Evolutionary conservation across 2,113 vertebrate genomes (phyloP).

Genomic region (Marcusenius ussheri): DNA sequence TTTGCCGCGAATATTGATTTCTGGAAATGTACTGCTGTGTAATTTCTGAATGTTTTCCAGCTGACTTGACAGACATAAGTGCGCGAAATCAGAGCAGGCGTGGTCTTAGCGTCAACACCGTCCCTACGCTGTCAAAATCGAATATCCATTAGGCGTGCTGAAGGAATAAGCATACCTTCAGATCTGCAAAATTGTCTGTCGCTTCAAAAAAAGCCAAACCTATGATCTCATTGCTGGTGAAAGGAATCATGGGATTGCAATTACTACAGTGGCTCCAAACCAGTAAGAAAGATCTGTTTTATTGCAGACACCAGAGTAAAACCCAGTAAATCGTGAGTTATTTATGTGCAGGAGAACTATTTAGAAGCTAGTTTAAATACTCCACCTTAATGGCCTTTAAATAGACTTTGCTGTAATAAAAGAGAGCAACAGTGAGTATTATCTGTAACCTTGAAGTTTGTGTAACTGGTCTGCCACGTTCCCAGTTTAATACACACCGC

Average conservation of each 20-base stretch:
- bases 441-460: slow-evolving; percentile 2
- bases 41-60: slow-evolving; percentile 40
- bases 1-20: slow-evolving; percentile 48
- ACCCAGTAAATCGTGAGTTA: background rate
- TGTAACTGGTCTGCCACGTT: background rate
- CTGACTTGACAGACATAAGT: slow-evolving; percentile 28
- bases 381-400: background rate
- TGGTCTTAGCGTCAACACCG: slow-evolving; percentile 34
- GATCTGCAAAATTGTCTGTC: slow-evolving; percentile 34
- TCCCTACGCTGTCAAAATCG: slow-evolving; percentile 20
- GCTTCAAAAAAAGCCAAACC: slow-evolving; percentile 24
- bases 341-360: background rate
- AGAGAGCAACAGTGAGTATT: background rate
- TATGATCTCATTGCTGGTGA: slow-evolving; percentile 14
- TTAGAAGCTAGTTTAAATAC: background rate
- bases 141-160: slow-evolving; percentile 24
- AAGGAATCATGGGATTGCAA: slow-evolving; percentile 1
- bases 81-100: slow-evolving; percentile 51
- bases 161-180: slow-evolving; percentile 35
- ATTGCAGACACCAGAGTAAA: background rate
- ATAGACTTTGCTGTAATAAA: background rate
- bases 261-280: background rate
- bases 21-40: slow-evolving; percentile 40
- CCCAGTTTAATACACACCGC: background rate
- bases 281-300: background rate